Conservation (phyloP, 1,140 invertebrate species). For the Hycleus phaleratus region DNA sequence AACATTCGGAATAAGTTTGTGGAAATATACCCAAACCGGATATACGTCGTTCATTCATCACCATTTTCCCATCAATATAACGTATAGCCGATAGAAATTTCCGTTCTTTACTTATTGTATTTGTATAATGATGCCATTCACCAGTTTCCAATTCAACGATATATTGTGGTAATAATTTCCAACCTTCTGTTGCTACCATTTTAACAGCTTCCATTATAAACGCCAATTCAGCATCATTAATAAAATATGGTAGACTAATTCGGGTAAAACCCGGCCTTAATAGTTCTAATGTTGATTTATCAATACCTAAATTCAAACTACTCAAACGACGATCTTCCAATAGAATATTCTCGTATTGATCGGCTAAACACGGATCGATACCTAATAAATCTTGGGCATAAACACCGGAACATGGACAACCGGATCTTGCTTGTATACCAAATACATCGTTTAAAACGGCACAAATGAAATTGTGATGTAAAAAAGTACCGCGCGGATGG, state of each 20-base stretch:
- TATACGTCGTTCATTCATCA: conserved; percentile 57
- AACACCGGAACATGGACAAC: conserved; percentile 73
- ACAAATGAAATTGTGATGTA: conserved; percentile 87
- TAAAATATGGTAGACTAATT: conserved; percentile 80
- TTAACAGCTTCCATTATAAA: conserved; percentile 79
- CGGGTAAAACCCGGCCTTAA: conserved; percentile 80
- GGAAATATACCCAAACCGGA: conserved; percentile 62
- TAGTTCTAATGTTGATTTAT: conserved; percentile 62
- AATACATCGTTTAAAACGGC: conserved; percentile 86
- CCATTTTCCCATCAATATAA: conserved; percentile 66
- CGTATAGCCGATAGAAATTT: conserved; percentile 75
- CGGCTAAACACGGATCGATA: conserved; percentile 66
- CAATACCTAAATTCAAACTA: conserved; percentile 51
- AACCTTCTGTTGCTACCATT: conserved; percentile 81
- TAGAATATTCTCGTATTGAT: conserved; percentile 68
- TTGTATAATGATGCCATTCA: conserved; percentile 81
- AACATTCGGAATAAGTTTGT: conserved; percentile 63
- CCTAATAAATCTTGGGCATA: conserved; percentile 81
- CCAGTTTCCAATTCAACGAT: conserved; percentile 77
- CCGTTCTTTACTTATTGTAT: conserved; percentile 68
- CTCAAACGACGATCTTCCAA: conserved; percentile 60
- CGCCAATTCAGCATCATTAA: conserved; percentile 67
- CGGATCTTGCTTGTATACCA: conserved; percentile 82
- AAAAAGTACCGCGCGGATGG: conserved; percentile 68
- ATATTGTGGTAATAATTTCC: conserved; percentile 85